phyloP scores from a whole-genome alignment of 2,888 invertebrate genomes.

The Diadegma fenestrale region DNA sequence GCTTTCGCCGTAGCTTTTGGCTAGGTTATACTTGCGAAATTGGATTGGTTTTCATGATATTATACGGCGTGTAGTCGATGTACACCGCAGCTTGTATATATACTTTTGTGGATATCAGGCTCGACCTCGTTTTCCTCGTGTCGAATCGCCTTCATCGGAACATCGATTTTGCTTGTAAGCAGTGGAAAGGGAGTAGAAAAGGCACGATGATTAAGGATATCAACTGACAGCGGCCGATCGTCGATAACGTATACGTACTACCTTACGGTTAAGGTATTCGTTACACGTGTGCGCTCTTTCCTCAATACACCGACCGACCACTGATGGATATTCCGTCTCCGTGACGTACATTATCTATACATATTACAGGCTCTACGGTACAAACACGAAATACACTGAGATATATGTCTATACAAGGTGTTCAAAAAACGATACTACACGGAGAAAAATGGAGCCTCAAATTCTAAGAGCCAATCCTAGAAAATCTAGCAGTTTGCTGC shows the following conservation, averaged over 20 bases:
- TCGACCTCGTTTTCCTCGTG: slow-evolving; percentile 46
- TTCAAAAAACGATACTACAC: background rate
- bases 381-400: background rate
- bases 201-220: slow-evolving; percentile 75
- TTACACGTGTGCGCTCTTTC: slow-evolving; percentile 70
- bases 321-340: slow-evolving; percentile 55
- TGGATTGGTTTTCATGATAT: slow-evolving; percentile 35
- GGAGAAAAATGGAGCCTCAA: no score
- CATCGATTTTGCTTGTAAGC: slow-evolving; percentile 48
- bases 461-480: no score
- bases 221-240: slow-evolving; percentile 70
- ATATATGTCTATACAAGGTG: slow-evolving; percentile 5
- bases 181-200: slow-evolving; percentile 35
- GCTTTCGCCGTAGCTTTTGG: slow-evolving; percentile 1
- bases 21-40: slow-evolving; percentile 7
- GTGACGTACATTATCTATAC: slow-evolving; percentile 30
- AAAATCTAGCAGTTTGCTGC: no score
- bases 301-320: slow-evolving; percentile 39
- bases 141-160: slow-evolving; percentile 50
- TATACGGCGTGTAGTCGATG: slow-evolving; percentile 14
- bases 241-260: slow-evolving; percentile 44
- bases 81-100: slow-evolving; percentile 10
- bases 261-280: slow-evolving; percentile 71
- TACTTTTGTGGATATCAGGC: slow-evolving; percentile 47
- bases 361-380: background rate